Percentiles rank a stretch among this genome's conserved stretches.
These are phyloP conservation scores for Grus americana DNA, from an alignment of 2,113 vertebrate genomes.

Conservation along the genomic window DNA sequence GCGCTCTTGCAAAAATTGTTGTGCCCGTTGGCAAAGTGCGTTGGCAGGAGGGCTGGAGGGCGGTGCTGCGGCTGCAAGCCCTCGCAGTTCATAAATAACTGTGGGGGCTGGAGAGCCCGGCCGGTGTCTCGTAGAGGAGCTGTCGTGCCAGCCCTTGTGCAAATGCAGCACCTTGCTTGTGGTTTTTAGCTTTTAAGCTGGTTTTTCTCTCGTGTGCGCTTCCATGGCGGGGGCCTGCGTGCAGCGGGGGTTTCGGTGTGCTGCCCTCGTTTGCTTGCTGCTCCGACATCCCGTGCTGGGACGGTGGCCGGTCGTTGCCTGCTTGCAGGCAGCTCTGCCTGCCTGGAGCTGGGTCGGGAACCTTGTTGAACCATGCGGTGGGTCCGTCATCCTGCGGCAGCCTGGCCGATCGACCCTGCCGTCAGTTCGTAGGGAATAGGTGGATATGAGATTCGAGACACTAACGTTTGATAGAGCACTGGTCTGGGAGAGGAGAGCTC, in stretches of 20 bases:
- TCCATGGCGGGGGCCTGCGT: neutral
- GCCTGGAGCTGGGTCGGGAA: neutral
- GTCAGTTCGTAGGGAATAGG: fast-evolving
- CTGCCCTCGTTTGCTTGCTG: neutral
- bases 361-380: fast-evolving
- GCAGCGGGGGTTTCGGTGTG: neutral
- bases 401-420: neutral
- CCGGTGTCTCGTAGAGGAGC: neutral
- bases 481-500: neutral
- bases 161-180: neutral
- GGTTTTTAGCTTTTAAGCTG: neutral
- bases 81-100: neutral
- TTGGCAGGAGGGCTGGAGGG: neutral
- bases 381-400: fast-evolving
- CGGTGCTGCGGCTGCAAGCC: neutral
- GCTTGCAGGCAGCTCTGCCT: neutral
- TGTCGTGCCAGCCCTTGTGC: neutral
- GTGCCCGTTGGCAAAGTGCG: neutral
- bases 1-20: neutral
- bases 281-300: neutral
- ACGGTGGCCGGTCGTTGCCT: fast-evolving
- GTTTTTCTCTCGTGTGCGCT: fast-evolving
- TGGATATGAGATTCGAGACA: neutral
- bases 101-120: neutral
- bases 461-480: fast-evolving